Percentiles rank a stretch among this genome's conserved stretches.
Evolutionary conservation across 2,888 invertebrate genomes (phyloP).

Genomic region (Unio delphinus): DNA sequence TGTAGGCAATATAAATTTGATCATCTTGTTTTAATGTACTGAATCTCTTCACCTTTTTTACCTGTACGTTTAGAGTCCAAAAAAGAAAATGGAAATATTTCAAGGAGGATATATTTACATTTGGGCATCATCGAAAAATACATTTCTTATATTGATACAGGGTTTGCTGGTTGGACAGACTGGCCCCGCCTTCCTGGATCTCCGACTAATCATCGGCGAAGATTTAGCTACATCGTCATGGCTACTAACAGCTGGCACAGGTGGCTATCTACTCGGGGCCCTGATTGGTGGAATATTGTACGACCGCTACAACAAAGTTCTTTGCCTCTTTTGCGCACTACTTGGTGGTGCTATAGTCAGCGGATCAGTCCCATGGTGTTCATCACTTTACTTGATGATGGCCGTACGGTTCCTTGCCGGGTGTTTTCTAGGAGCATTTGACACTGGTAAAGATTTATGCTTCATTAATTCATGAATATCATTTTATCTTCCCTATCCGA

Average conservation of each 20-base stretch:
- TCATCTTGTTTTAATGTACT: no score
- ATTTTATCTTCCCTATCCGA: no score
- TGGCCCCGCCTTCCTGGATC: constrained; percentile 70
- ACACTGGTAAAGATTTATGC: constrained; percentile 12
- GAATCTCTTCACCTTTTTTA: no score
- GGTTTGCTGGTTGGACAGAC: constrained; percentile 69
- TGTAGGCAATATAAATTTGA: no score
- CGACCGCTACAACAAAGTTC: constrained; percentile 53
- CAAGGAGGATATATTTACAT: not conserved
- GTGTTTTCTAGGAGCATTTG: constrained; percentile 63
- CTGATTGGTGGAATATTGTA: constrained; percentile 59
- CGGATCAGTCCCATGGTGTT: constrained; percentile 63
- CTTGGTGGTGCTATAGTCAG: constrained; percentile 60
- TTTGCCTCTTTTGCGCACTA: constrained; percentile 60
- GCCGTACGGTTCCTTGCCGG: constrained; percentile 55
- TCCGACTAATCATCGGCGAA: constrained; percentile 62
- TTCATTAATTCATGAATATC: not conserved
- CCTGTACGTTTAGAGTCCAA: no score
- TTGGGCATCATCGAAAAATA: not conserved
- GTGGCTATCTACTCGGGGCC: constrained; percentile 70
- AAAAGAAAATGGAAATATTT: no score
- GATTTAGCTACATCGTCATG: constrained; percentile 62
- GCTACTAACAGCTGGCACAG: constrained; percentile 67
- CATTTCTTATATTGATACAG: constrained; percentile 41
- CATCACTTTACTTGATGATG: constrained; percentile 45